phyloP scores from a whole-genome alignment of 2,797 vertebrate genomes.

The Threskiornis aethiopicus region DNA sequence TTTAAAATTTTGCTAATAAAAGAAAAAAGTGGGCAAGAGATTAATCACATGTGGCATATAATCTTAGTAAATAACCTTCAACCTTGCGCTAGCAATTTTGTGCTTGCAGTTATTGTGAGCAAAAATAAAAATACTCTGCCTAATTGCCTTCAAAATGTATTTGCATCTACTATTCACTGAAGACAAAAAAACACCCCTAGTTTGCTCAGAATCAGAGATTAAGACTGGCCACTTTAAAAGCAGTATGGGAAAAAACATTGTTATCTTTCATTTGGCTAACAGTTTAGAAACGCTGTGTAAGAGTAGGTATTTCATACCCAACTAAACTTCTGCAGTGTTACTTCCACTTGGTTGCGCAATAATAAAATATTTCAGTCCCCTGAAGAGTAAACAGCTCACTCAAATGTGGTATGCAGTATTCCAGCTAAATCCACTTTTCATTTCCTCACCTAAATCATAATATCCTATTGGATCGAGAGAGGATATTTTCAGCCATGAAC shows the following conservation, averaged over 20 bases:
- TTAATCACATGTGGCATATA: constrained; percentile 19
- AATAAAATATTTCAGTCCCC: neutral
- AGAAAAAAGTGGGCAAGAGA: neutral
- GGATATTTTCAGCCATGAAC: neutral
- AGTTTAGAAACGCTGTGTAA: neutral
- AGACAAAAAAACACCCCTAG: neutral
- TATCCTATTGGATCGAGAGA: neutral
- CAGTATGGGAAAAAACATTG: neutral
- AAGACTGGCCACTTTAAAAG: neutral
- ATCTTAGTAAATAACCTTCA: constrained; percentile 41
- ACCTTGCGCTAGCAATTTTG: neutral
- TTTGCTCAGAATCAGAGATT: neutral
- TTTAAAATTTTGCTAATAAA: neutral
- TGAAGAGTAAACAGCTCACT: neutral
- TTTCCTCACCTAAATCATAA: neutral
- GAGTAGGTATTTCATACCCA: constrained; percentile 9
- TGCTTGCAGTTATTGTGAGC: constrained; percentile 19
- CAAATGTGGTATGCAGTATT: neutral
- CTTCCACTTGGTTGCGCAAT: neutral
- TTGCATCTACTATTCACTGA: neutral
- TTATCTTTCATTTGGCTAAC: neutral
- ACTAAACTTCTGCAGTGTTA: neutral
- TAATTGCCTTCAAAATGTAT: constrained; percentile 57
- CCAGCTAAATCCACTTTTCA: neutral
- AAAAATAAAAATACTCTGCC: constrained; percentile 3